Conservation (phyloP, 2,888 invertebrate genomes). For the Habrosyne pyritoides region DNA sequence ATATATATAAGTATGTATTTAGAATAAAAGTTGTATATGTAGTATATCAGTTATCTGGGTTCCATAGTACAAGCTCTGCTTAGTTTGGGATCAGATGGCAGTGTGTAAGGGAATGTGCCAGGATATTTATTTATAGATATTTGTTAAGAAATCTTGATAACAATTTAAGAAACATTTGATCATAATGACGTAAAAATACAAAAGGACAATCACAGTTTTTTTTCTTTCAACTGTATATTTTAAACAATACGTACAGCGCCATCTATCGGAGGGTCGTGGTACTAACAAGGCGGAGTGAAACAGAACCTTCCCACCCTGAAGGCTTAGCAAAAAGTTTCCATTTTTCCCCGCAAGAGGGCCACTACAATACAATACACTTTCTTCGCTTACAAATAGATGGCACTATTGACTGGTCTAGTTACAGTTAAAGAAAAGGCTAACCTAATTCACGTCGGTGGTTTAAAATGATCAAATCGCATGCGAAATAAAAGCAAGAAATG, state of each 20-base stretch:
- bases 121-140: too few relatives aligned
- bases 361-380: not conserved
- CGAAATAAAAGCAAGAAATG: not conserved
- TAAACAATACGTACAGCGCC: conserved; percentile 18
- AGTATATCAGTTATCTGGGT: too few relatives aligned
- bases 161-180: too few relatives aligned
- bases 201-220: too few relatives aligned
- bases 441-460: not conserved
- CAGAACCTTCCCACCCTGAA: not conserved
- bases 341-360: not conserved
- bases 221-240: not conserved
- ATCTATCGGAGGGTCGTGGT: conserved; percentile 29
- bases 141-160: too few relatives aligned
- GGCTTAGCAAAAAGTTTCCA: not conserved
- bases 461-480: not conserved
- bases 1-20: too few relatives aligned
- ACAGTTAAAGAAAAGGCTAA: not conserved
- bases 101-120: too few relatives aligned
- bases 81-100: too few relatives aligned
- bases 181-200: too few relatives aligned
- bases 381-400: not conserved
- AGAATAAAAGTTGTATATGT: too few relatives aligned
- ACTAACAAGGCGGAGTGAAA: conserved; percentile 12
- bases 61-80: too few relatives aligned
- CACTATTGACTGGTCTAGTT: not conserved